phyloP scores from a whole-genome alignment of 2,888 invertebrate species.

The Zootermopsis nevadensis region DNA sequence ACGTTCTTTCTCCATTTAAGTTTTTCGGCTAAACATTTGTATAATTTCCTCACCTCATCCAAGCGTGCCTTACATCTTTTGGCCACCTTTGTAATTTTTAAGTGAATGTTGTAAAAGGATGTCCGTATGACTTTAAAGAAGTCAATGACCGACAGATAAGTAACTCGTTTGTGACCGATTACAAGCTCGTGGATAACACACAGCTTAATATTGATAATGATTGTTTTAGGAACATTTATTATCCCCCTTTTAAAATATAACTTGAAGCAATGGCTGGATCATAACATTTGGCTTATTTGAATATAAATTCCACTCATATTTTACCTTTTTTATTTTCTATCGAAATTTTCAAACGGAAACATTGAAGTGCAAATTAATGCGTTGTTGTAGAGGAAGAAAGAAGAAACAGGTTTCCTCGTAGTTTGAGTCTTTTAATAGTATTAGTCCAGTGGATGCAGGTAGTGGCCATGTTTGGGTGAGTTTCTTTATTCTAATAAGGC shows the following conservation, averaged over 20 bases:
- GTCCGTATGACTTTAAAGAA: no score
- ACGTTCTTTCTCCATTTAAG: no score
- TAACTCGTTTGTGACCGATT: no score
- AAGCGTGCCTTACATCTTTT: no score
- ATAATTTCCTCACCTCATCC: no score
- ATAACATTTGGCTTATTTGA: background rate
- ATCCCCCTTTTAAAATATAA: background rate
- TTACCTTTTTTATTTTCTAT: background rate
- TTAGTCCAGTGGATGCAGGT: background rate
- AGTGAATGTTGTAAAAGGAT: no score
- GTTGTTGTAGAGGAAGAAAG: background rate
- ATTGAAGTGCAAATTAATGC: background rate
- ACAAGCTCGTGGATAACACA: background rate
- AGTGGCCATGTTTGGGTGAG: background rate
- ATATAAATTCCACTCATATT: background rate
- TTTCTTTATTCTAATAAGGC: background rate
- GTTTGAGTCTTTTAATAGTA: background rate
- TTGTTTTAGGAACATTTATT: background rate
- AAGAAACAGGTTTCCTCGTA: background rate
- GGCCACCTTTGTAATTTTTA: no score
- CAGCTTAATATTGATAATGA: background rate
- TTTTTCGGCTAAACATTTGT: no score
- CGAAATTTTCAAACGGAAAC: background rate
- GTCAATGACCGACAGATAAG: no score
- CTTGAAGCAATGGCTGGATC: background rate